Base-by-base conservation (phyloP, 2,113 vertebrate genomes). In the Gila orcuttii region DNA sequence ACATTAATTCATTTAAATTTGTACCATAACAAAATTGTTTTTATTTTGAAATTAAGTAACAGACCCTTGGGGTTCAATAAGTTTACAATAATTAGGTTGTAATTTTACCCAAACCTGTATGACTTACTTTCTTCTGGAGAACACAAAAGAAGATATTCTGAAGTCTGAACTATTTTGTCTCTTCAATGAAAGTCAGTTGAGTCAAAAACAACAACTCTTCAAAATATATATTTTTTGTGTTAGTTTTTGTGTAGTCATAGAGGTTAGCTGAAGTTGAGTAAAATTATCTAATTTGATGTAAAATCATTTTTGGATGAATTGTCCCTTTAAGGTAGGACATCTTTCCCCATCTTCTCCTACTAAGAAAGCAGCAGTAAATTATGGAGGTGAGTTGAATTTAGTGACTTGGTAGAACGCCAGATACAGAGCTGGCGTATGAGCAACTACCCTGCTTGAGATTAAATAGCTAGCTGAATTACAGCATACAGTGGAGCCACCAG, bases 401-500 rank as follows among this genome's bases (percentile, higher is more conserved):
- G 68, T 59, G 85, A 82, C 82, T 79, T 89, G 90, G 85, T 87
- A 85, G 89, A 82, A 79, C 79, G 90, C 86, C 90, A 89, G 86
- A 87, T 90, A 87, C 86, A 86, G 90, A 87, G 88, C 89, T 83
- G 80, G 86, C 87, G 81, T 90, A 69, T 89, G 84, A 55, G 84
- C 87, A 74, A 85, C 88, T 84, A 90, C 83, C 76, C 47, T 83
- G 88, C 87, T 82, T 87, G 84, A 92, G 90, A 91, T 93, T 91
- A 92, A 88, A 82, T 55, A 83, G 79, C 83, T 59, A 83, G 74
- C 82, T 93, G 92, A 94, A 90, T 93, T 93, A 93, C 90, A 80
- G 84, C 88, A 86, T 66, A 78, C 50, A 78, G 47, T 47, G 86
- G 85, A 80, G 89, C 52, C 79, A 55, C 80, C 57, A 60, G 31